phyloP scores from a whole-genome alignment of 2,113 vertebrate genomes.

The Oreotragus oreotragus region DNA sequence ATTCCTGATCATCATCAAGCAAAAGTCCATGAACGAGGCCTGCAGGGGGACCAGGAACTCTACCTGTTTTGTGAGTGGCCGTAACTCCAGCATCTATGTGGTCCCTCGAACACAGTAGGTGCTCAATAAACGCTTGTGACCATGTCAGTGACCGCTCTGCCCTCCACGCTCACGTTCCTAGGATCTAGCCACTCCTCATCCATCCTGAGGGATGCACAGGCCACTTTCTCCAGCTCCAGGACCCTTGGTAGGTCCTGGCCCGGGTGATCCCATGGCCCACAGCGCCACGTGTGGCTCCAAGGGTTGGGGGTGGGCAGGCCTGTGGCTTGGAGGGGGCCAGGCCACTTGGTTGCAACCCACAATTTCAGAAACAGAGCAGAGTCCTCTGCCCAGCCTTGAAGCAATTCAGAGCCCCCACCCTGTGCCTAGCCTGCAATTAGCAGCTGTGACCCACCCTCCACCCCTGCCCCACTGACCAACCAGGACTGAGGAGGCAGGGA shows the following conservation, averaged over 20 bases:
- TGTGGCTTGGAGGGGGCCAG: not conserved
- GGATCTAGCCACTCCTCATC: accelerated
- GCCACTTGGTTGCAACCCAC: not conserved
- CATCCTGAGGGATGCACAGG: accelerated
- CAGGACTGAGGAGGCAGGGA: not conserved
- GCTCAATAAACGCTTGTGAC: not conserved
- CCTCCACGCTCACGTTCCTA: accelerated
- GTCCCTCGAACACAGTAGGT: not conserved
- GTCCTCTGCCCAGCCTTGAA: not conserved
- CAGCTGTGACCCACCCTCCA: not conserved
- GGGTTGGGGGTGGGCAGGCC: not conserved
- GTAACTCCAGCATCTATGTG: too few relatives aligned
- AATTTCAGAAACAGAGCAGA: constrained; percentile 30
- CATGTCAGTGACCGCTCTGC: not conserved
- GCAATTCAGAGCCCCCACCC: not conserved
- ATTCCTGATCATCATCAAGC: not conserved
- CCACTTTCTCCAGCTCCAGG: not conserved
- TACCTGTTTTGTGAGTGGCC: too few relatives aligned
- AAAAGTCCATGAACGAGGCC: not conserved
- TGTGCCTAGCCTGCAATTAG: not conserved
- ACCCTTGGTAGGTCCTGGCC: not conserved
- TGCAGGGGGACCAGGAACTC: not conserved
- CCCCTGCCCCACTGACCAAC: not conserved
- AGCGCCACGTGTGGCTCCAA: accelerated
- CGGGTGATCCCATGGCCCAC: accelerated